Conservation (phyloP, 2,888 invertebrate species). For the Anthophora plumipes region DNA sequence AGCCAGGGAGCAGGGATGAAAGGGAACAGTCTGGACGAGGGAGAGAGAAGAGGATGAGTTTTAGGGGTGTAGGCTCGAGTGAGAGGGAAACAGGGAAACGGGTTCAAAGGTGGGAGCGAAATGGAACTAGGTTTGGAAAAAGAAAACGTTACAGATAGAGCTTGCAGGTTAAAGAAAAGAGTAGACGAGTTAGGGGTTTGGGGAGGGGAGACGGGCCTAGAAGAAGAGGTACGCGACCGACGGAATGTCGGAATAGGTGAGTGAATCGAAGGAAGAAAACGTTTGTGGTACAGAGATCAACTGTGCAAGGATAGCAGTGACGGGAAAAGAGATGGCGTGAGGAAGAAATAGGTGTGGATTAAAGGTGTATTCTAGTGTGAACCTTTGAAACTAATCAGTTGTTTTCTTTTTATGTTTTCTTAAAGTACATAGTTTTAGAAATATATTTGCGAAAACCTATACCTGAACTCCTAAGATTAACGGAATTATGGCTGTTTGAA, state of each 20-base stretch:
- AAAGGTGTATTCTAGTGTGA: no score
- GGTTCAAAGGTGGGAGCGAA: slow-evolving; percentile 12
- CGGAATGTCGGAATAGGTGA: slow-evolving; percentile 9
- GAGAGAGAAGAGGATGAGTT: neutral
- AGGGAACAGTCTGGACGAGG: neutral
- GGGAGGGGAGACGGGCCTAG: no score
- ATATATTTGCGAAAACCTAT: no score
- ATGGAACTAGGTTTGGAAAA: slow-evolving; percentile 14
- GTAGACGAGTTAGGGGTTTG: no score
- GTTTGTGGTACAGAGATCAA: slow-evolving; percentile 24
- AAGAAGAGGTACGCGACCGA: neutral
- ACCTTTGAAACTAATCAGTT: no score
- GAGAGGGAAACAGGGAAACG: slow-evolving; percentile 11
- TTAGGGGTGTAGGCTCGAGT: neutral
- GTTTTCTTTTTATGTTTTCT: no score
- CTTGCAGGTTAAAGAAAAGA: neutral
- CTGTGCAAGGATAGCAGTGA: slow-evolving; percentile 6
- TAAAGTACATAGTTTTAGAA: no score
- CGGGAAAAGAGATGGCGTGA: slow-evolving; percentile 37
- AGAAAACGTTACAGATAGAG: slow-evolving; percentile 2
- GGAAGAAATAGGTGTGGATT: slow-evolving; percentile 46
- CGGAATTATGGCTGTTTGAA: no score
- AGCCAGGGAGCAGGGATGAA: neutral
- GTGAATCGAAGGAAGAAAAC: slow-evolving; percentile 15
- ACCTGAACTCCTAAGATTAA: no score